Base-by-base conservation (phyloP, 2,113 vertebrate species). In the Procapra przewalskii region DNA sequence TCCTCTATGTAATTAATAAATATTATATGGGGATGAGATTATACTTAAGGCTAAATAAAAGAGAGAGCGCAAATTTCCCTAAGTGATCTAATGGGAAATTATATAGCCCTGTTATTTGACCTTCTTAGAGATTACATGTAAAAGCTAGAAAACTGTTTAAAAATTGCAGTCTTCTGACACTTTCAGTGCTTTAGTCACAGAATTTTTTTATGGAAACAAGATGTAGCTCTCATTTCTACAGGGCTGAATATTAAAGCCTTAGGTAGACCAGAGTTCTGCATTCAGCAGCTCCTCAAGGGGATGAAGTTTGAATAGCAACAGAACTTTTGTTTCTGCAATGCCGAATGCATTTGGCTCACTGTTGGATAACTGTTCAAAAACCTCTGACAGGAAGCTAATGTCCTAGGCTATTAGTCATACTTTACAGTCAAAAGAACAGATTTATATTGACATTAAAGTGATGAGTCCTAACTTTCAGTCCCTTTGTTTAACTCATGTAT, bases 131-230 rank as follows among this genome's bases (percentile, higher is more conserved):
- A 92, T 89, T 83, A 90, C 13, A 23, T 25, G 64, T 50, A 57
- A 90, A 81, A 93, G 57, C 23, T 43, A 79, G 31, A 88, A 91
- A 60, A 36, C 21, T 33, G 3, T 88, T 96, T 85, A 29, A 95
- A 71, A 96, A 77, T 85, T 36, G 16, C 15, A 36, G 75, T 83
- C 52, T 95, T 94, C 36, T 91, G 64, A 91, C 21, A 52, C 81
- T 89, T 86, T 57, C 59, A 88, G 16, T 64, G 40, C 36, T 81
- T 94, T 48, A 52, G 33, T 54, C 19, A 1, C n/a, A 93, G 62
- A 95, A 48, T 79, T 96, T 71, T 54, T 96, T 95, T 85, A 50
- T 86, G 86, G 95, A 95, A 84, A n/a, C 31, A 96, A 85, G 54
- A 88, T 80, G n/a, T 91, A 93, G 40, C 40, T 96, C 33, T 89